These are phyloP conservation scores for Ophioninae sp. DNA, from an alignment of 2,888 invertebrate species.

Conservation along the genomic window DNA sequence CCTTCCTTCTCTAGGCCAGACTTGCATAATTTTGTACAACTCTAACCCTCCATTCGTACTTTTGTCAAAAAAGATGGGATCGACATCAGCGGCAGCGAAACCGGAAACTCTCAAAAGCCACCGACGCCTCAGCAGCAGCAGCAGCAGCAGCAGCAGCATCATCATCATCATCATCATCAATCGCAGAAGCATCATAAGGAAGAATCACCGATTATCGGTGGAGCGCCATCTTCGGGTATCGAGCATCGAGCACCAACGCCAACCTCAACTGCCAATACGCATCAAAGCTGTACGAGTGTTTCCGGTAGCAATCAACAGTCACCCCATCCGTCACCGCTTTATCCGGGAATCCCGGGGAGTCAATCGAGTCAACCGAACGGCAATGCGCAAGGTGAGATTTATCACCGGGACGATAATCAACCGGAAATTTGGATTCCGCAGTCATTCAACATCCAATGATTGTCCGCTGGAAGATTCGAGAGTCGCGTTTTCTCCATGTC, in stretches of 20 bases:
- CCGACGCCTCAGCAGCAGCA: constrained; percentile 78
- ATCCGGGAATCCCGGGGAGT: constrained; percentile 74
- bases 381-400: constrained; percentile 77
- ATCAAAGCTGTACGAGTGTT: constrained; percentile 73
- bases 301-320: constrained; percentile 77
- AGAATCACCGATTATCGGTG: constrained; percentile 73
- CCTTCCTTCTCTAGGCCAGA: constrained; percentile 2
- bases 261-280: constrained; percentile 75
- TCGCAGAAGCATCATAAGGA: constrained; percentile 81
- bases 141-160: constrained; percentile 80
- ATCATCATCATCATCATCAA: constrained; percentile 82
- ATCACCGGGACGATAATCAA: background rate
- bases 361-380: constrained; percentile 76
- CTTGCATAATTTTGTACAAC: background rate
- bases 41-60: background rate
- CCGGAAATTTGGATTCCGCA: no score
- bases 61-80: background rate
- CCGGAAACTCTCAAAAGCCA: constrained; percentile 78
- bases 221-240: constrained; percentile 63
- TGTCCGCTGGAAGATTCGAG: no score
- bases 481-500: constrained; percentile 25
- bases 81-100: constrained; percentile 41
- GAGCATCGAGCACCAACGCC: constrained; percentile 67
- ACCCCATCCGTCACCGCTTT: constrained; percentile 78
- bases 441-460: no score